These are phyloP conservation scores for Ypsolopha scabrella DNA, from an alignment of 2,888 invertebrate species.

Conservation along the genomic window DNA sequence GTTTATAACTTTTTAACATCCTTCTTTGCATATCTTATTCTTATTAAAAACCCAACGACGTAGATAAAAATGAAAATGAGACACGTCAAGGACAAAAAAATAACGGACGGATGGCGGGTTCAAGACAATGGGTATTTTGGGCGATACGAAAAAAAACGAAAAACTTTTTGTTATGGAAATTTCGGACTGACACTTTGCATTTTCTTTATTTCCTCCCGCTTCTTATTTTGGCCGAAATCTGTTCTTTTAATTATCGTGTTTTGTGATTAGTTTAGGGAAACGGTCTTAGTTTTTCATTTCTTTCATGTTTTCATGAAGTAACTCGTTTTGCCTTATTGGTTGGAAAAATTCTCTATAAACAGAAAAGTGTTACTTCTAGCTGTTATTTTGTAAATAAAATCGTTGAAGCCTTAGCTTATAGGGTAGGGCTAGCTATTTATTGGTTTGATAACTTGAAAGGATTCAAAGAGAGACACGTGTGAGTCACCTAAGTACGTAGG, in stretches of 20 bases:
- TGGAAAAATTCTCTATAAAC: too few species aligned
- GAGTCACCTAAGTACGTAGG: too few species aligned
- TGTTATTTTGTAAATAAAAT: too few species aligned
- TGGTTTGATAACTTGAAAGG: too few species aligned
- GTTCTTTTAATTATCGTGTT: slow-evolving; percentile 70
- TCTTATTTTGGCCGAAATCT: slow-evolving; percentile 48
- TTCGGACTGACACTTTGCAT: slow-evolving; percentile 64
- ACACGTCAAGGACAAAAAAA: slow-evolving; percentile 57
- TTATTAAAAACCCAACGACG: slow-evolving; percentile 62
- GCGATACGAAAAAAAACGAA: slow-evolving; percentile 54
- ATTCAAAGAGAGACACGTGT: too few species aligned
- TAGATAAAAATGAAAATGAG: slow-evolving; percentile 65
- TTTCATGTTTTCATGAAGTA: too few species aligned
- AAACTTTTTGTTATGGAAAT: slow-evolving; percentile 63
- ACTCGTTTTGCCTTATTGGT: too few species aligned
- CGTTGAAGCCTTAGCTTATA: too few species aligned
- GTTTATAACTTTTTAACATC: slow-evolving; percentile 5
- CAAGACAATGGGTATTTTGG: slow-evolving; percentile 66
- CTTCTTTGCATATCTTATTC: slow-evolving; percentile 67
- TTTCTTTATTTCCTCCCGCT: slow-evolving; percentile 55
- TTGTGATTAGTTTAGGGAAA: slow-evolving; percentile 68
- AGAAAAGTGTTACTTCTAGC: too few species aligned
- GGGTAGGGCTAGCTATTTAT: too few species aligned
- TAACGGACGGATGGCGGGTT: slow-evolving; percentile 44
- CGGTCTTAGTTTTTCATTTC: slow-evolving; percentile 41